Evolutionary conservation across 2,888 invertebrate genomes (phyloP).

Genomic region (Euzetes globulus): DNA sequence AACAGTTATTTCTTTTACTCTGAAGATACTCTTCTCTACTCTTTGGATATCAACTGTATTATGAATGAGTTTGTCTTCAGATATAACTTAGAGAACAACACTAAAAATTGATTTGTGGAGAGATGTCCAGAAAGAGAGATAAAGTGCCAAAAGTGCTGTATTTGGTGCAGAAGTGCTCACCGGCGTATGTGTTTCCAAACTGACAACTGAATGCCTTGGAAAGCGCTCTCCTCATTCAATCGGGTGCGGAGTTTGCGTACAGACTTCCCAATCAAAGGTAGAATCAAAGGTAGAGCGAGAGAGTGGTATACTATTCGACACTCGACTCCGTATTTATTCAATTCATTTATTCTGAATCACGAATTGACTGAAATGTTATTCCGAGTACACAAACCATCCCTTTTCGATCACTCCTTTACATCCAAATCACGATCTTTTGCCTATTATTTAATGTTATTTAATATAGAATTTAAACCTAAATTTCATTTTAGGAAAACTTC

Average conservation of each 20-base stretch:
- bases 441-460: not conserved
- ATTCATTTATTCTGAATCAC: slow-evolving; percentile 24
- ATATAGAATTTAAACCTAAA: not conserved
- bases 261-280: slow-evolving; percentile 4
- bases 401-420: not conserved
- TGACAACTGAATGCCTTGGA: not conserved
- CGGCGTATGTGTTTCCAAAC: slow-evolving; percentile 25
- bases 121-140: slow-evolving; percentile 20
- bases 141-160: slow-evolving; percentile 19
- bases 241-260: slow-evolving; percentile 23
- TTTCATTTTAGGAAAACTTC: not conserved
- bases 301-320: not conserved
- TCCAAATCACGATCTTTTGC: not conserved
- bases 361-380: not conserved
- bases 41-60: not conserved
- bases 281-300: not conserved
- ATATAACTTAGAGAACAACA: slow-evolving; percentile 17
- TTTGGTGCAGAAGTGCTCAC: slow-evolving; percentile 26
- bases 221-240: slow-evolving; percentile 2
- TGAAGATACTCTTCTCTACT: not conserved
- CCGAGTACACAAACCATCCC: not conserved
- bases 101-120: slow-evolving; percentile 2
- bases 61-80: not conserved
- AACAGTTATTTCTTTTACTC: not conserved
- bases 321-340: not conserved